Evolutionary conservation across 2,888 invertebrate genomes (phyloP).

Genomic region (Drosophila neonasuta): DNA sequence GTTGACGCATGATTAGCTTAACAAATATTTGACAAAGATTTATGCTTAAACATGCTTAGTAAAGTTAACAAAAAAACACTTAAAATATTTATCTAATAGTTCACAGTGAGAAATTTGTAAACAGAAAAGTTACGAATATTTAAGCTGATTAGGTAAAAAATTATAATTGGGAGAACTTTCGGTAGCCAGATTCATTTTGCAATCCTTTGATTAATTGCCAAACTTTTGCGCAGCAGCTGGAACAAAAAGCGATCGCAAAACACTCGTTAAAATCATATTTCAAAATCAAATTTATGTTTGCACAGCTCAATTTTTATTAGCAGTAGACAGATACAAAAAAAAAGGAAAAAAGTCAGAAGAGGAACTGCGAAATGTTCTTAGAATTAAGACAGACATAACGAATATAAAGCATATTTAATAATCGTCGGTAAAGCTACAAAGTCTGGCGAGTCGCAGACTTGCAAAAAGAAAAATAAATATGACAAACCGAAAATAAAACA

Average conservation of each 20-base stretch:
- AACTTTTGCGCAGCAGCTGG: slow-evolving; percentile 33
- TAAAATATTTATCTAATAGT: background rate
- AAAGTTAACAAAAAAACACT: background rate
- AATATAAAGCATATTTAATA: slow-evolving; percentile 37
- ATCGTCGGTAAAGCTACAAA: slow-evolving; percentile 49
- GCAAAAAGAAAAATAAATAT: slow-evolving; percentile 29
- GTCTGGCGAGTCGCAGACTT: slow-evolving; percentile 41
- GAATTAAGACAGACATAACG: slow-evolving; percentile 21
- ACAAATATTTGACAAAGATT: slow-evolving; percentile 5
- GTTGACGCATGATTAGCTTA: slow-evolving; percentile 2
- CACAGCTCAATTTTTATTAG: slow-evolving; percentile 49
- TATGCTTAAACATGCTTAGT: background rate
- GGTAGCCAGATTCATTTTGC: slow-evolving; percentile 32
- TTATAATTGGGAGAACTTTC: slow-evolving; percentile 24
- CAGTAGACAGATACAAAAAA: slow-evolving; percentile 20
- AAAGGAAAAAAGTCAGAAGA: slow-evolving; percentile 3
- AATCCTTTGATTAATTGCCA: slow-evolving; percentile 56
- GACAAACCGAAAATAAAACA: slow-evolving; percentile 2
- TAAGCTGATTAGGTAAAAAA: slow-evolving; percentile 39
- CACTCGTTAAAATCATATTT: slow-evolving; percentile 46
- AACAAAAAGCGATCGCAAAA: slow-evolving; percentile 15
- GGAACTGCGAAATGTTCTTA: slow-evolving; percentile 19
- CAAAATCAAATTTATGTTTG: slow-evolving; percentile 50
- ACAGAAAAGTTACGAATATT: background rate
- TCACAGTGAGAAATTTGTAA: background rate